Conservation (phyloP, 2,797 vertebrate genomes). For the Meda fulgida region DNA sequence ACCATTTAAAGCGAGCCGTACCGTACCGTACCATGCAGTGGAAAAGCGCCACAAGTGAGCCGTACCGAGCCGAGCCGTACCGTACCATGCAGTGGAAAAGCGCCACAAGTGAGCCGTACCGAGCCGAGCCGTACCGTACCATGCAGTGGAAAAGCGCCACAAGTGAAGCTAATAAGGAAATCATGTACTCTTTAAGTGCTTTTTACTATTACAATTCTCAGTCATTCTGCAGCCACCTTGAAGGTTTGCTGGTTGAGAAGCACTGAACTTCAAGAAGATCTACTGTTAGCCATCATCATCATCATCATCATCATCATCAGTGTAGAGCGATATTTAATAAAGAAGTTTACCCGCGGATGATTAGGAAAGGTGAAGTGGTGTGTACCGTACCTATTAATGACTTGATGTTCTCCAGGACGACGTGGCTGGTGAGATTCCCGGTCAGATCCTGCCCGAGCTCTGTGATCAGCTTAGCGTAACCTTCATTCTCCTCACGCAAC, state of each 20-base stretch:
- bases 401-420: conserved; percentile 98
- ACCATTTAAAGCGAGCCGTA: too few species aligned
- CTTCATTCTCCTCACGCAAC: conserved; percentile 97
- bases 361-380: background rate
- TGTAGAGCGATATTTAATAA: background rate
- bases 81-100: too few species aligned
- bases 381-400: conserved; percentile 92
- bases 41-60: too few species aligned
- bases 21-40: too few species aligned
- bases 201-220: too few species aligned
- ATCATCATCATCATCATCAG: background rate
- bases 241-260: background rate
- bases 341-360: background rate
- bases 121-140: too few species aligned
- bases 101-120: too few species aligned
- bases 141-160: too few species aligned
- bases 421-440: conserved; percentile 91
- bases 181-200: too few species aligned
- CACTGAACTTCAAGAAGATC: background rate
- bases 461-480: conserved; percentile 96
- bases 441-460: conserved; percentile 97
- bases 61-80: too few species aligned
- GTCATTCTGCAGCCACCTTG: too few species aligned
- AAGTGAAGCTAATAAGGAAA: too few species aligned
- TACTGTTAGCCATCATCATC: conserved; percentile 29